Evolutionary conservation across 37 sponge, comb jelly and placozoan species (phyloP), one percentile per base, ranked within the genome.

Genomic region (Haliclona indistincta): DNA sequence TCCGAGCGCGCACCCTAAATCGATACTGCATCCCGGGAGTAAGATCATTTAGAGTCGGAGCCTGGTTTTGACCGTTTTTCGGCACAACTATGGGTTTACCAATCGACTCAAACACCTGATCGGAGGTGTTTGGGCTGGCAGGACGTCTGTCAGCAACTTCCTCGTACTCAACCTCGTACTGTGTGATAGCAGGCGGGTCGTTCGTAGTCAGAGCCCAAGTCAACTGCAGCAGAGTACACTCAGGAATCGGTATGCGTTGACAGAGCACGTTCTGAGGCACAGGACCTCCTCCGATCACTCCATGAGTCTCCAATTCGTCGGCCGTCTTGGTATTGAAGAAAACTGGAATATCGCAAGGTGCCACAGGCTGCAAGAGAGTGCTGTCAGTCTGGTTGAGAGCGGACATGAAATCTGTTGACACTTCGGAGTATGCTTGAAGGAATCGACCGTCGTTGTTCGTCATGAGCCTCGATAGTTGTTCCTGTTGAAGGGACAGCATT

Each of bases 211-310:
- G 53, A 17, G 74, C 62, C 87, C 87, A 86, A n/a, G 41, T 32
- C n/a, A 86, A 63, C 71, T 49, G 70, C 56, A 78, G 54, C 44
- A 80, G 26, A 61, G 79, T 84, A 30, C 63, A 63, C 30, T 56
- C 62, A 25, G 11, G 60, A 26, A 58, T 6, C 6, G 60, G 60
- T n/a, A 58, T 26, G n/a, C 60, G 60, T 17, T 58, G 37, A 36
- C 49, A 71, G 1, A 55, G 41, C 0, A 88, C 28, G 37, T 88
- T 82, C 1, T 61, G 69, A 1, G 90, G 90, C 2, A 72, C 74
- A 1, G 71, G 62, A 10, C 90, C 90, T 39, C 90, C 90, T 0
- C 90, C 84, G n/a, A 89, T 77, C 5, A 81, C 84, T 51, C 90
- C 90, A 13, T 79, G 72, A 20, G 55, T 56, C 43, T 28, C 10